Evolutionary conservation across 2,888 invertebrate species (phyloP).

Genomic region (Microplitis manilae): DNA sequence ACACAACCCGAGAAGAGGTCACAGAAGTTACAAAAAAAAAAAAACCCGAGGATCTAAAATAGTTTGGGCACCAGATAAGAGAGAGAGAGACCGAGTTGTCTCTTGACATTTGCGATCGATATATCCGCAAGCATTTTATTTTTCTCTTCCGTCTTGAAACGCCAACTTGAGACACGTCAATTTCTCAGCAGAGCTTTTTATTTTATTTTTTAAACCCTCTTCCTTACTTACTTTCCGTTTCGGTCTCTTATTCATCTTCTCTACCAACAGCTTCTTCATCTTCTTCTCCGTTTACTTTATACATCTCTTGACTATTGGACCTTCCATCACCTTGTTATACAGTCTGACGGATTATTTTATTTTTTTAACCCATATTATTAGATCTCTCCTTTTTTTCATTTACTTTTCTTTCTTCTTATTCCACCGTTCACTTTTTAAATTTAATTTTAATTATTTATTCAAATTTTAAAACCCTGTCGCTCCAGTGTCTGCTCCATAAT

Average conservation of each 20-base stretch:
- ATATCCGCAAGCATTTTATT: constrained; percentile 17
- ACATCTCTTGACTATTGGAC: constrained; percentile 1
- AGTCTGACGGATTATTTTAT: constrained; percentile 1
- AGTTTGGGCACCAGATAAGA: neutral
- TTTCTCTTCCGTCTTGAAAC: constrained; percentile 8
- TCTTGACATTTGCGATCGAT: constrained; percentile 6
- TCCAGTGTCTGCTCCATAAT: too few species aligned
- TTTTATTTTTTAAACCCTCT: constrained; percentile 3
- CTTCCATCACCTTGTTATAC: constrained; percentile 1
- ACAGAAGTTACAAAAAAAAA: neutral
- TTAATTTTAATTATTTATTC: neutral
- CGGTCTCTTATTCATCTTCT: neutral
- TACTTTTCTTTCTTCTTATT: neutral
- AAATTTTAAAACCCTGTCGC: neutral
- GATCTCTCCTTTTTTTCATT: neutral
- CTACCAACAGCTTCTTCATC: neutral
- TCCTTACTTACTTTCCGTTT: neutral
- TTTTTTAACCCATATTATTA: neutral
- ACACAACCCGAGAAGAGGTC: neutral
- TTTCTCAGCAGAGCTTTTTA: constrained; percentile 2
- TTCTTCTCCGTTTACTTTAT: neutral
- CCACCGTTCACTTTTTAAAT: neutral
- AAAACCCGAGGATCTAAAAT: neutral
- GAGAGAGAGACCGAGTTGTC: constrained; percentile 1
- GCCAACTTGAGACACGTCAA: constrained; percentile 15